A percentile compares a stretch with the other conserved stretches of the same genome.
phyloP scores from a whole-genome alignment of 2,888 invertebrate species.

The Terebella lapidaria region DNA sequence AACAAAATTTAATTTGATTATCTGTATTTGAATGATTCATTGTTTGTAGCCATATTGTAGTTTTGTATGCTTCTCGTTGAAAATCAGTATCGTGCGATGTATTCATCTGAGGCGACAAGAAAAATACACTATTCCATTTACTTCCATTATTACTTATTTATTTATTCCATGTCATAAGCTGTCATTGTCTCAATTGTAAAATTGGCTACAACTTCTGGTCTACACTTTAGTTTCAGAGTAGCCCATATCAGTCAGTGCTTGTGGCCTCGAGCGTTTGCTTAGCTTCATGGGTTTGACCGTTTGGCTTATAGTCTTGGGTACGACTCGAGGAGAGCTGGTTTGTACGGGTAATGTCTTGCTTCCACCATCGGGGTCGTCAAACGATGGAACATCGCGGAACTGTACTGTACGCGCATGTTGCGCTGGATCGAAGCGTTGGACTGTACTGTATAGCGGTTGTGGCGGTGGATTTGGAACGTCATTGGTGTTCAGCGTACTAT shows the following conservation, averaged over 20 bases:
- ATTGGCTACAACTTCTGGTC: too few species aligned
- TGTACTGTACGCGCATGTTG: neutral
- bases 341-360: neutral
- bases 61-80: too few species aligned
- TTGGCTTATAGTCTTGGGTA: neutral
- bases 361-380: neutral
- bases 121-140: too few species aligned
- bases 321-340: neutral
- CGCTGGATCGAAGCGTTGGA: neutral
- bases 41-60: too few species aligned
- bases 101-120: too few species aligned
- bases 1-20: too few species aligned
- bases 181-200: too few species aligned
- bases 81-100: too few species aligned
- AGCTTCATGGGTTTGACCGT: neutral
- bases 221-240: conserved; percentile 1
- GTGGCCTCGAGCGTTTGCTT: neutral
- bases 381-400: neutral
- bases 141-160: too few species aligned
- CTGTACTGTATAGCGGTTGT: neutral
- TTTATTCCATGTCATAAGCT: too few species aligned
- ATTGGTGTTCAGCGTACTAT: neutral
- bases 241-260: neutral
- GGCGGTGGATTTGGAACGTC: neutral
- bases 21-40: too few species aligned